These are phyloP conservation scores for Oryzias melastigma DNA, from an alignment of 2,113 vertebrate species.

Conservation along the genomic window DNA sequence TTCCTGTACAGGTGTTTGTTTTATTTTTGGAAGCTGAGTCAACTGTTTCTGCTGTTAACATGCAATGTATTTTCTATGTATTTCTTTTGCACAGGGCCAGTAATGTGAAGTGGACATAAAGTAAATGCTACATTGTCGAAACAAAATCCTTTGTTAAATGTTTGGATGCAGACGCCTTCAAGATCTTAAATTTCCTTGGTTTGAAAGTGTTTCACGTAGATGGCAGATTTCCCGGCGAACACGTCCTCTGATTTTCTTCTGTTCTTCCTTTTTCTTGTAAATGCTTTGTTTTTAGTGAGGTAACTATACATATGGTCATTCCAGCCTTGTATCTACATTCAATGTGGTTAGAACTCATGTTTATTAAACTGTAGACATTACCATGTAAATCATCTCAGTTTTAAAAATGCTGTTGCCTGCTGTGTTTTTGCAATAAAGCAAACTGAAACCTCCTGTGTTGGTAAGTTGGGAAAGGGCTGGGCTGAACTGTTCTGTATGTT, in stretches of 20 bases:
- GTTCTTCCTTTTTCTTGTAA: slow-evolving; percentile 84
- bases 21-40: slow-evolving; percentile 79
- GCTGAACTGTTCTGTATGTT: slow-evolving; percentile 39
- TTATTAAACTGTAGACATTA: slow-evolving; percentile 97
- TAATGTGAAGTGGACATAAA: slow-evolving; percentile 99
- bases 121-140: slow-evolving; percentile 99
- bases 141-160: slow-evolving; percentile 99
- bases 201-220: slow-evolving; percentile 96
- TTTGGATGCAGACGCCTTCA: slow-evolving; percentile 99
- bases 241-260: slow-evolving; percentile 79
- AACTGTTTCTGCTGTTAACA: slow-evolving; percentile 93
- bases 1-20: slow-evolving; percentile 87
- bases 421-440: slow-evolving; percentile 99
- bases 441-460: slow-evolving; percentile 99
- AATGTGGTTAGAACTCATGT: slow-evolving; percentile 98
- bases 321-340: slow-evolving; percentile 98
- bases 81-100: slow-evolving; percentile 99
- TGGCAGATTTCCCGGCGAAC: slow-evolving; percentile 90
- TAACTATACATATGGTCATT: slow-evolving; percentile 96
- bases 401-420: slow-evolving; percentile 95
- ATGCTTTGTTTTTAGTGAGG: slow-evolving; percentile 99
- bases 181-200: slow-evolving; percentile 99
- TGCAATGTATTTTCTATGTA: slow-evolving; percentile 99
- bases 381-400: slow-evolving; percentile 99
- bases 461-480: slow-evolving; percentile 91